phyloP scores from a whole-genome alignment of 2,888 invertebrate species.

The Apodemia hepburni region DNA sequence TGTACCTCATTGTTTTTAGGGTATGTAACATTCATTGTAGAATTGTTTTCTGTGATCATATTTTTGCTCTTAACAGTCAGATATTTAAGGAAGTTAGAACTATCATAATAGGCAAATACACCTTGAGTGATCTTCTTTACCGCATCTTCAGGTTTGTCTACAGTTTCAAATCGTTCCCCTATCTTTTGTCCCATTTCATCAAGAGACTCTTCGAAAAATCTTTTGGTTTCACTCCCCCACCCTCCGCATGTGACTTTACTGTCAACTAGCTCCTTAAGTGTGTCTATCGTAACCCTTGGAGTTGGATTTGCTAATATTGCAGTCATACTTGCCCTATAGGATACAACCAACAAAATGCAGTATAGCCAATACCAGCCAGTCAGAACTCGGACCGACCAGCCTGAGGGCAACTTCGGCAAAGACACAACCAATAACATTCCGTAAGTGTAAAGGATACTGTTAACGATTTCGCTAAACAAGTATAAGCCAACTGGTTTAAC shows the following conservation, averaged over 20 bases:
- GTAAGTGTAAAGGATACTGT: constrained; percentile 89
- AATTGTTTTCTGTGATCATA: constrained; percentile 39
- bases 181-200: constrained; percentile 85
- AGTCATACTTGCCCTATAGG: constrained; percentile 92
- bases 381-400: constrained; percentile 89
- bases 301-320: constrained; percentile 90
- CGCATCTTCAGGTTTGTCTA: constrained; percentile 81
- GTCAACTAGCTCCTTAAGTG: constrained; percentile 83
- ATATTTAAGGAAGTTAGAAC: constrained; percentile 84
- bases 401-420: constrained; percentile 86
- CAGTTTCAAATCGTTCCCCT: constrained; percentile 82
- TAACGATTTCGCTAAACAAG: constrained; percentile 85
- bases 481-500: constrained; percentile 78
- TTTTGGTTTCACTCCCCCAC: constrained; percentile 85
- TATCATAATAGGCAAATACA: constrained; percentile 89
- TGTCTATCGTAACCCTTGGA: constrained; percentile 89
- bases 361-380: constrained; percentile 95
- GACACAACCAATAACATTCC: constrained; percentile 91
- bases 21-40: constrained; percentile 41
- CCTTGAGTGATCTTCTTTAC: constrained; percentile 85
- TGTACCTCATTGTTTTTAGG: constrained; percentile 37
- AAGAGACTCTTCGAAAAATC: constrained; percentile 84
- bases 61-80: constrained; percentile 80
- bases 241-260: constrained; percentile 85
- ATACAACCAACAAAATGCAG: constrained; percentile 88